These are phyloP conservation scores for Argyrosomus regius DNA, from an alignment of 2,797 vertebrate genomes.

Conservation along the genomic window DNA sequence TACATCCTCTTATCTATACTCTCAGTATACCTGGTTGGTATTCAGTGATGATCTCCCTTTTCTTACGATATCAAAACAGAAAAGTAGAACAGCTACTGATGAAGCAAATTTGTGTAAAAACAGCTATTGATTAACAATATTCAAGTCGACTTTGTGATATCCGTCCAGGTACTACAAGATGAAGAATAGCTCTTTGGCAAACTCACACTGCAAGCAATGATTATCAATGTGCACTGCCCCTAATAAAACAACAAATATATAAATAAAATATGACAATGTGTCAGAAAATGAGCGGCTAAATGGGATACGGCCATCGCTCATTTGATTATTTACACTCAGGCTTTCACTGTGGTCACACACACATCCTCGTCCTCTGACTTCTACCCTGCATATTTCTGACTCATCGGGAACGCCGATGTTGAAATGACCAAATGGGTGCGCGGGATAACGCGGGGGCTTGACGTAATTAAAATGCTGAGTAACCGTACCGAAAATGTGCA, in stretches of 20 bases:
- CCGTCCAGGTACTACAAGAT: background rate
- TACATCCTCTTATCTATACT: background rate
- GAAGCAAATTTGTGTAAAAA: background rate
- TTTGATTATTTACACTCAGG: background rate
- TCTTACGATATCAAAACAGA: background rate
- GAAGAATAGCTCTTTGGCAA: background rate
- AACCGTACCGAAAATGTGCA: background rate
- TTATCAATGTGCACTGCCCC: background rate
- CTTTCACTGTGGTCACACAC: too few relatives aligned
- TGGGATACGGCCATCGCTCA: background rate
- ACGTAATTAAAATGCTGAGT: background rate
- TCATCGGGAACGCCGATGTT: background rate
- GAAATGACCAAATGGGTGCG: background rate
- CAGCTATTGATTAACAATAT: background rate
- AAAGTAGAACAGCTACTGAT: background rate
- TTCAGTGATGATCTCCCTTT: constrained; percentile 5
- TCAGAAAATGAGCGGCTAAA: background rate
- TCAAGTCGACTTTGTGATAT: background rate
- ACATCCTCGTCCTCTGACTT: background rate
- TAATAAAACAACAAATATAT: background rate
- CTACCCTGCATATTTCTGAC: background rate
- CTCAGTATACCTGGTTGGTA: background rate
- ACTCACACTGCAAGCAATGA: background rate
- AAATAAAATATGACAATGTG: background rate
- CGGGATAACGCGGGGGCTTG: background rate